A percentile compares a stretch with the other conserved stretches of the same genome.
These are phyloP conservation scores for Mastacembelus armatus DNA, from an alignment of 2,797 vertebrate genomes.

Conservation along the genomic window DNA sequence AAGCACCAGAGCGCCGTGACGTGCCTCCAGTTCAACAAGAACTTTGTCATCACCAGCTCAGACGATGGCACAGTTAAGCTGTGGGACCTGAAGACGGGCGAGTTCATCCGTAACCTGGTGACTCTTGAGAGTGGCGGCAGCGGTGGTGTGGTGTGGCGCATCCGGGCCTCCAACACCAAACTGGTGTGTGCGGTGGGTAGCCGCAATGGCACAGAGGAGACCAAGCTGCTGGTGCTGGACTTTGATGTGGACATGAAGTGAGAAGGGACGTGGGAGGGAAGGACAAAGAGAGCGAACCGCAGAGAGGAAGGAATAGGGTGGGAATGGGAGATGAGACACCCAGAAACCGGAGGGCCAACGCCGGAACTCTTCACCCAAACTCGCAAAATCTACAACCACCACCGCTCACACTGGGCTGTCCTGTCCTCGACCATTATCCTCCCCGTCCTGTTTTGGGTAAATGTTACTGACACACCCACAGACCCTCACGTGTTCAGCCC, in stretches of 20 bases:
- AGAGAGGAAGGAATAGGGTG: conserved; percentile 50
- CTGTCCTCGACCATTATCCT: conserved; percentile 68
- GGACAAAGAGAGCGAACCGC: conserved; percentile 43
- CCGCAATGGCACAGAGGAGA: conserved; percentile 99
- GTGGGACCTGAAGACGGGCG: conserved; percentile 99
- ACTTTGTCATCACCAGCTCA: conserved; percentile 99
- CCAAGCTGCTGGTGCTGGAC: conserved; percentile 99
- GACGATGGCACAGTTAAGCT: conserved; percentile 99
- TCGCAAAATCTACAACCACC: conserved; percentile 68
- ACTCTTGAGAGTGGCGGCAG: conserved; percentile 99
- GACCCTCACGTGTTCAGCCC: conserved; percentile 67
- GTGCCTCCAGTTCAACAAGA: conserved; percentile 99
- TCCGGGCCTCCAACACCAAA: conserved; percentile 99
- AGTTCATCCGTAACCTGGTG: conserved; percentile 99
- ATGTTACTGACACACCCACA: conserved; percentile 69
- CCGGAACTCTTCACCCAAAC: conserved; percentile 70
- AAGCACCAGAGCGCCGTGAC: conserved; percentile 99
- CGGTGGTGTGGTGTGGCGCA: conserved; percentile 98
- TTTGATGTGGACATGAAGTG: conserved; percentile 99
- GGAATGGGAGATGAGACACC: conserved; percentile 53
- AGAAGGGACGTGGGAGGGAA: conserved; percentile 67
- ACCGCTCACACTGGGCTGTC: conserved; percentile 73
- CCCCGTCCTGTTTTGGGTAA: conserved; percentile 58
- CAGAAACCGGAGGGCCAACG: conserved; percentile 42
- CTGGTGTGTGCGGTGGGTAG: conserved; percentile 98